These are phyloP conservation scores for Remorina albescens DNA, from an alignment of 2,797 vertebrate species.

Conservation along the genomic window DNA sequence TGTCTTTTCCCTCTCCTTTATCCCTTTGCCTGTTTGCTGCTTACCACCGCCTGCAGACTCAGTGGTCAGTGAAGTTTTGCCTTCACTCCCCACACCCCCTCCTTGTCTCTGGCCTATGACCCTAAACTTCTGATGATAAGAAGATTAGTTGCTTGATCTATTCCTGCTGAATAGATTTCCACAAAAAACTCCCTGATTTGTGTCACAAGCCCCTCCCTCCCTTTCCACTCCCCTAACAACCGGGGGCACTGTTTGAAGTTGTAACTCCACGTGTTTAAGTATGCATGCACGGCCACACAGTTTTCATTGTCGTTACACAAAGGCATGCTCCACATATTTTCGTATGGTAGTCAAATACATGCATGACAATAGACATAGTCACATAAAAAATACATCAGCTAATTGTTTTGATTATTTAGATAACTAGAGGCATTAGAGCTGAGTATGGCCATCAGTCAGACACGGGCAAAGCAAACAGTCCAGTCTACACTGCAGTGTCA, in stretches of 20 bases:
- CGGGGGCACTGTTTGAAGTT: conserved; percentile 40
- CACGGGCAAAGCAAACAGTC: conserved; percentile 8
- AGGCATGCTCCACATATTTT: conserved; percentile 52
- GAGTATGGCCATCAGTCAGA: conserved; percentile 10
- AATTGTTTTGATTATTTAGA: conserved; percentile 39
- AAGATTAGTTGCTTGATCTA: conserved; percentile 61
- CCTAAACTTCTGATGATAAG: conserved; percentile 54
- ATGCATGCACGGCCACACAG: conserved; percentile 33
- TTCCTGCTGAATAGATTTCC: conserved; percentile 50
- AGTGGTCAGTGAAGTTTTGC: conserved; percentile 49
- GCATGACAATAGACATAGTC: conserved; percentile 40
- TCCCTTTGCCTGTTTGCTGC: conserved; percentile 45
- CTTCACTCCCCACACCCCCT: conserved; percentile 3
- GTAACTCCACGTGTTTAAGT: conserved; percentile 31
- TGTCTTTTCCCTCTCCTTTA: conserved; percentile 33
- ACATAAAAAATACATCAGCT: conserved; percentile 14
- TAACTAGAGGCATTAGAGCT: conserved; percentile 22
- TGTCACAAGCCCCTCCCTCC: conserved; percentile 28
- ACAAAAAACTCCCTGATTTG: conserved; percentile 38
- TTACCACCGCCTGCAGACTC: conserved; percentile 62
- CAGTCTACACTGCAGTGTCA: conserved; percentile 6
- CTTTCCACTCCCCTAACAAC: conserved; percentile 33
- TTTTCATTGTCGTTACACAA: conserved; percentile 50
- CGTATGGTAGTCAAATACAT: conserved; percentile 34
- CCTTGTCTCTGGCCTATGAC: conserved; percentile 41